Percentiles rank a stretch among this genome's conserved stretches.
These are phyloP conservation scores for Hydropsyche tenuis DNA, from an alignment of 1,140 invertebrate species.

Conservation along the genomic window DNA sequence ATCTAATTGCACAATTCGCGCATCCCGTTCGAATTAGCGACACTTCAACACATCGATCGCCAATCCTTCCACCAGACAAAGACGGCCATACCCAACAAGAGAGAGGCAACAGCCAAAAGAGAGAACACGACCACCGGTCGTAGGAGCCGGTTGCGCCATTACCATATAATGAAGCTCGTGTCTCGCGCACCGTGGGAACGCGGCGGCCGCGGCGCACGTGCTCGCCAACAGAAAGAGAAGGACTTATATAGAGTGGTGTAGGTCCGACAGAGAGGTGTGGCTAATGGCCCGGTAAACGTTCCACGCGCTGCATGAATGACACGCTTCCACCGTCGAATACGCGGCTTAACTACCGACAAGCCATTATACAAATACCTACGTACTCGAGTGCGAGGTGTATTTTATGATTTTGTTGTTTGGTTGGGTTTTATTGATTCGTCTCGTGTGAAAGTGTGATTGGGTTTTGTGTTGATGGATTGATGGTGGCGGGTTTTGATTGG, in stretches of 20 bases:
- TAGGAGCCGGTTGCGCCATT: slow-evolving; percentile 36
- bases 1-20: no score
- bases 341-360: slow-evolving; percentile 3
- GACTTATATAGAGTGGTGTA: neutral
- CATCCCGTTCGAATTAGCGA: no score
- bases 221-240: neutral
- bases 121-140: no score
- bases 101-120: no score
- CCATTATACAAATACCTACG: neutral
- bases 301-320: slow-evolving; percentile 29
- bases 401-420: no score
- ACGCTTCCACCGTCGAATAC: slow-evolving; percentile 30
- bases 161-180: slow-evolving; percentile 43
- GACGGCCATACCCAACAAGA: no score
- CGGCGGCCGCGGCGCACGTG: slow-evolving; percentile 23
- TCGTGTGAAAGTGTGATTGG: no score
- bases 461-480: no score
- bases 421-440: no score
- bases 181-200: slow-evolving; percentile 37
- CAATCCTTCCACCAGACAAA: no score
- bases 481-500: no score
- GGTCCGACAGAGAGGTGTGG: neutral
- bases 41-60: no score
- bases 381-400: neutral
- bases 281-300: slow-evolving; percentile 24